phyloP scores from a whole-genome alignment of 1,140 invertebrate genomes.

The Pinna nobilis region DNA sequence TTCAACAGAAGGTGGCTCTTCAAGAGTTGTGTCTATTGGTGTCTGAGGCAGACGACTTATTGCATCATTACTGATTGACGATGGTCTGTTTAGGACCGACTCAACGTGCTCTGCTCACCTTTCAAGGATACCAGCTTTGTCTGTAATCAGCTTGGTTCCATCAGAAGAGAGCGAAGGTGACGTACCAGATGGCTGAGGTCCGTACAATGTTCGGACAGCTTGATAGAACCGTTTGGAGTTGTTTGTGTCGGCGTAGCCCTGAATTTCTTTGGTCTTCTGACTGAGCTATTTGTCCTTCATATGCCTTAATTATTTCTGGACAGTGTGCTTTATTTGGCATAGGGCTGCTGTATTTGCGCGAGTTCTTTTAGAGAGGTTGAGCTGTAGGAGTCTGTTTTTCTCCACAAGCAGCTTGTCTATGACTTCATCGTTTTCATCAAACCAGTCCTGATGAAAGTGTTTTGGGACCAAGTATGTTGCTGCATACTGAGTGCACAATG shows the following conservation, averaged over 20 bases:
- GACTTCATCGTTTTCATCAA: conserved; percentile 35
- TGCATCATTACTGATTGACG: conserved; percentile 32
- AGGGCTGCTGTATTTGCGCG: conserved; percentile 15
- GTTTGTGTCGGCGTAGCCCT: conserved; percentile 36
- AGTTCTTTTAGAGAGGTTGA: not conserved
- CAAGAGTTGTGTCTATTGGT: conserved; percentile 4
- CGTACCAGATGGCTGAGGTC: conserved; percentile 33
- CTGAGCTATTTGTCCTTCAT: conserved; percentile 19
- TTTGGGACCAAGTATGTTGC: conserved; percentile 4
- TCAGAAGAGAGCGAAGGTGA: conserved; percentile 40
- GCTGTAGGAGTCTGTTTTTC: conserved; percentile 26
- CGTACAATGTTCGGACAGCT: conserved; percentile 39
- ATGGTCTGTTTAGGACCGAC: not conserved
- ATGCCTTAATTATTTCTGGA: conserved; percentile 23
- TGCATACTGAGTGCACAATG: conserved; percentile 2
- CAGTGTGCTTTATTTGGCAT: conserved; percentile 6
- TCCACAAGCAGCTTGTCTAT: conserved; percentile 27
- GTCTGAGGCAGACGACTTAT: conserved; percentile 32
- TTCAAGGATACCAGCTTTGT: not conserved
- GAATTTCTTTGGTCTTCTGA: conserved; percentile 41
- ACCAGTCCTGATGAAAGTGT: conserved; percentile 38
- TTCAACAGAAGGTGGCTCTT: not conserved
- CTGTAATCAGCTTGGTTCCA: not conserved
- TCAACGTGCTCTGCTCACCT: not conserved
- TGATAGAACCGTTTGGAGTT: conserved; percentile 34